Evolutionary conservation across 2,113 vertebrate genomes (phyloP).

Genomic region (Eubucco bourcierii): DNA sequence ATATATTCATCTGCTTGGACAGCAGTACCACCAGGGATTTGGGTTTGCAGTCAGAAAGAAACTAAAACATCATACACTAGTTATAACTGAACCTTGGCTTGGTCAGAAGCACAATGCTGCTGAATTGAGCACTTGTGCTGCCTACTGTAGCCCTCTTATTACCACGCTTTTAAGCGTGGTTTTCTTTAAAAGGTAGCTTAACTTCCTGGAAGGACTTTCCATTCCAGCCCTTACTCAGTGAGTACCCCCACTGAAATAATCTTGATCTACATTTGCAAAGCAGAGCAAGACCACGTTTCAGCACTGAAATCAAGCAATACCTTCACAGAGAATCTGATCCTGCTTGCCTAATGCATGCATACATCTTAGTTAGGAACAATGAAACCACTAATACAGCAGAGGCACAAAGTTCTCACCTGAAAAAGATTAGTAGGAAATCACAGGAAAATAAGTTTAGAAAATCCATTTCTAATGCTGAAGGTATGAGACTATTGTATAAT

Average conservation of each 20-base stretch:
- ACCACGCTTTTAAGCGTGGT: neutral
- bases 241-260: neutral
- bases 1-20: neutral
- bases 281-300: neutral
- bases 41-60: neutral
- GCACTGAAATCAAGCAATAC: neutral
- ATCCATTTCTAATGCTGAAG: conserved; percentile 8
- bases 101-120: neutral
- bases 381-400: neutral
- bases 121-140: neutral
- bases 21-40: neutral
- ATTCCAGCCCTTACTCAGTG: neutral
- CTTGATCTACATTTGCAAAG: neutral
- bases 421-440: neutral
- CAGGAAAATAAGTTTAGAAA: neutral
- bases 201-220: neutral
- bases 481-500: neutral
- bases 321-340: neutral
- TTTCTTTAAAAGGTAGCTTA: neutral
- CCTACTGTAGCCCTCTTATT: neutral
- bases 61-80: neutral
- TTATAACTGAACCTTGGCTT: neutral
- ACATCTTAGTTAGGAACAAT: neutral
- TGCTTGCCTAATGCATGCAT: neutral
- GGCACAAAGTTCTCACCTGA: conserved; percentile 15